Percentiles rank a stretch among this genome's conserved stretches.
Conservation (phyloP, 30 jellyfish, hydroid and myxozoan genomes). For the Sanderia malayensis region DNA sequence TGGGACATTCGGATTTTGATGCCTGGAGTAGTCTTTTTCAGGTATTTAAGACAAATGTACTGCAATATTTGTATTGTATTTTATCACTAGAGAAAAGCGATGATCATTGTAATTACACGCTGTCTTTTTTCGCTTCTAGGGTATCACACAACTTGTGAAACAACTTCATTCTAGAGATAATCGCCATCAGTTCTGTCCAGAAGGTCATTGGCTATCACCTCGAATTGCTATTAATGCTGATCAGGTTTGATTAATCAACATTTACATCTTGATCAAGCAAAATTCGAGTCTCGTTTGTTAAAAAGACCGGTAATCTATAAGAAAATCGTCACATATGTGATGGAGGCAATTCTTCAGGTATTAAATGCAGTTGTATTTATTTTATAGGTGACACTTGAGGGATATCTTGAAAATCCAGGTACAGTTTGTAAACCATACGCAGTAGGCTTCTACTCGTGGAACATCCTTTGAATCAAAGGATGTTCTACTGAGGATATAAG, state of each 20-base stretch:
- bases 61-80: neutral
- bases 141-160: conserved; percentile 61
- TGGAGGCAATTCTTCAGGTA: no score
- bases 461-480: no score
- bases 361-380: no score
- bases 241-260: conserved; percentile 30
- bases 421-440: no score
- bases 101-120: neutral
- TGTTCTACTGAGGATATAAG: no score
- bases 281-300: no score
- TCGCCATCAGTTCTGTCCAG: conserved; percentile 89
- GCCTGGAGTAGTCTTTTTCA: conserved; percentile 49
- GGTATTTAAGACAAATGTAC: conserved; percentile 6
- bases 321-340: no score
- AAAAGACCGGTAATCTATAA: no score
- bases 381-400: conserved; percentile 49
- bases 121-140: conserved; percentile 14
- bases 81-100: neutral
- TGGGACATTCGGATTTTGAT: conserved; percentile 44
- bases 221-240: conserved; percentile 69
- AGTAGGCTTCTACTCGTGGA: no score
- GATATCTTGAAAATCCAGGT: conserved; percentile 61
- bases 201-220: conserved; percentile 82
- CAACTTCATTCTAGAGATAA: conserved; percentile 82
- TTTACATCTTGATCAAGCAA: no score